Conservation (phyloP, 2,797 vertebrate genomes). For the Dendrocincla fuliginosa region DNA sequence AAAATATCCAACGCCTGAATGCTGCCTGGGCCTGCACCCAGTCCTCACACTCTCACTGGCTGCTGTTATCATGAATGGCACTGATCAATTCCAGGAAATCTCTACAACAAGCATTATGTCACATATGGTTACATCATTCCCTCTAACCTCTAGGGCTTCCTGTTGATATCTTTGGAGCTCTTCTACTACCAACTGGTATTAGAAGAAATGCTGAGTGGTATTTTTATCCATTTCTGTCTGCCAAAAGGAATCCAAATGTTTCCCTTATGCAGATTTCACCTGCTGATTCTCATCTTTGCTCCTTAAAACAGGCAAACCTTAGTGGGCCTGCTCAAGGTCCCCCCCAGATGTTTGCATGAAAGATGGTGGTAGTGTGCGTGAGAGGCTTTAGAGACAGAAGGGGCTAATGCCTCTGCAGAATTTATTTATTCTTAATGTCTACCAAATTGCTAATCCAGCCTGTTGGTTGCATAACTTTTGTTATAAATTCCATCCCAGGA, state of each 20-base stretch:
- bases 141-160: conserved; percentile 53
- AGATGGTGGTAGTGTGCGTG: background rate
- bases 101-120: conserved; percentile 50
- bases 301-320: background rate
- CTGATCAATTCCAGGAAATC: conserved; percentile 62
- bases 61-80: conserved; percentile 48
- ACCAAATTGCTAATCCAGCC: conserved; percentile 1
- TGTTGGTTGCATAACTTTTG: background rate
- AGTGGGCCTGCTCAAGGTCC: background rate
- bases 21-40: conserved; percentile 49
- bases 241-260: conserved; percentile 6
- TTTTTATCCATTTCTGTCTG: conserved; percentile 39
- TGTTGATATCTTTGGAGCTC: conserved; percentile 54
- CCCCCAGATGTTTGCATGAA: background rate
- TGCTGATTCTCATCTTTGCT: background rate
- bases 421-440: conserved; percentile 14
- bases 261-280: background rate
- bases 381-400: background rate
- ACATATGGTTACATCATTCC: conserved; percentile 52
- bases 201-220: background rate
- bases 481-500: background rate
- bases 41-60: conserved; percentile 31
- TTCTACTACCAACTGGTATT: conserved; percentile 31
- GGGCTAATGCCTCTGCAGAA: background rate
- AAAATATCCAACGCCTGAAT: background rate